A percentile compares a stretch with the other conserved stretches of the same genome.
Evolutionary conservation across 2,888 invertebrate species (phyloP).

Genomic region (Caenorhabditis sulstoni): DNA sequence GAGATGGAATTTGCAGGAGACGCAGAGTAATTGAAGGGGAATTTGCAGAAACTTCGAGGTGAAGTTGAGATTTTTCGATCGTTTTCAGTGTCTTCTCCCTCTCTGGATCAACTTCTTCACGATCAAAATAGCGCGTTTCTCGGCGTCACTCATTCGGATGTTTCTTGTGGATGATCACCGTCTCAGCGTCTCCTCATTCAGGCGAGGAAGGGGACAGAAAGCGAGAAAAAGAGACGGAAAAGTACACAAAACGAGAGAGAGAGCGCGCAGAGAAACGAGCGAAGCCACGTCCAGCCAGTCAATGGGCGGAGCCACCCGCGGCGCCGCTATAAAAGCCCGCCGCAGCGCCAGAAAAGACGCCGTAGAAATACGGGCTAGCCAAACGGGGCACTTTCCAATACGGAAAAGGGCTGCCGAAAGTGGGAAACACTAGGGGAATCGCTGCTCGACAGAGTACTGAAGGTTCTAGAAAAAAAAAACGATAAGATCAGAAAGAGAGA

Average conservation of each 20-base stretch:
- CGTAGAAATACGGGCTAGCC: conserved; percentile 71
- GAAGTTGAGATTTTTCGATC: too few relatives aligned
- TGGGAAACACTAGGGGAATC: conserved; percentile 23
- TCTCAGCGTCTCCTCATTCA: conserved; percentile 1
- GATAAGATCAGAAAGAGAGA: too few relatives aligned
- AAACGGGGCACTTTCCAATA: conserved; percentile 2
- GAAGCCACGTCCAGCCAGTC: conserved; percentile 39
- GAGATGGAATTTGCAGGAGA: too few relatives aligned
- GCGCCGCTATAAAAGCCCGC: conserved; percentile 53
- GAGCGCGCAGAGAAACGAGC: conserved; percentile 25
- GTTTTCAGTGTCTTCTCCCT: too few relatives aligned
- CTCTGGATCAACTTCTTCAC: too few relatives aligned
- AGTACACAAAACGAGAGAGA: conserved; percentile 42
- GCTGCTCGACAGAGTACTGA: conserved; percentile 14
- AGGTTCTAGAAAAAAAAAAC: too few relatives aligned
- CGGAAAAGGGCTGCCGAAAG: neutral
- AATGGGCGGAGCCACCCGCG: conserved; percentile 55
- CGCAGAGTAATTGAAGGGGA: too few relatives aligned
- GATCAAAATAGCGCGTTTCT: too few relatives aligned
- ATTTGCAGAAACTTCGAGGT: too few relatives aligned
- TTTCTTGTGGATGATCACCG: too few relatives aligned
- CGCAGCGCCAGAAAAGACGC: conserved; percentile 48
- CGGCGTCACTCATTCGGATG: too few relatives aligned
- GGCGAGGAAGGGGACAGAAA: too few relatives aligned
- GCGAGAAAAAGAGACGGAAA: conserved; percentile 16